These are phyloP conservation scores for Nineta flava DNA, from an alignment of 2,888 invertebrate genomes.

Conservation along the genomic window DNA sequence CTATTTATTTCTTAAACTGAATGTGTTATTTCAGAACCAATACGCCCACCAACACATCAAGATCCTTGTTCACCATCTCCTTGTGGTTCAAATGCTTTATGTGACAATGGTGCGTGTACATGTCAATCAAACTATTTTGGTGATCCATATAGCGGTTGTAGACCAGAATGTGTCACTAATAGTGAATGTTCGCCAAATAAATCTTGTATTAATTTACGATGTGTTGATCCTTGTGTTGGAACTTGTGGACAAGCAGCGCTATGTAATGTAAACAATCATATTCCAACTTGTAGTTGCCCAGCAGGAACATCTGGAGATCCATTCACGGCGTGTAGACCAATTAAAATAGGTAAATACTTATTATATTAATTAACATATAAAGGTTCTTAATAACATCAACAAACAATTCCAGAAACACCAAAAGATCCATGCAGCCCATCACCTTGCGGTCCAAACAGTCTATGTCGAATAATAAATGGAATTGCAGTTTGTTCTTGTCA, in stretches of 20 bases:
- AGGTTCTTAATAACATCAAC: neutral
- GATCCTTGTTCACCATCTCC: slow-evolving; percentile 62
- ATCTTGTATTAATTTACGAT: slow-evolving; percentile 62
- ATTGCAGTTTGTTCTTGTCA: slow-evolving; percentile 54
- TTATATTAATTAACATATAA: neutral
- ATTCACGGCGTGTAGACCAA: slow-evolving; percentile 36
- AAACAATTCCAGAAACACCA: slow-evolving; percentile 17
- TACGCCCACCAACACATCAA: slow-evolving; percentile 19
- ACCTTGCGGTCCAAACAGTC: slow-evolving; percentile 54
- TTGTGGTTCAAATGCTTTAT: slow-evolving; percentile 63
- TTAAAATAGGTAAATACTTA: slow-evolving; percentile 2
- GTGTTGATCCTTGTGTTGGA: slow-evolving; percentile 62
- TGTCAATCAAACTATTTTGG: slow-evolving; percentile 57
- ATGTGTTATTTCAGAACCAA: neutral
- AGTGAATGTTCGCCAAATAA: slow-evolving; percentile 60
- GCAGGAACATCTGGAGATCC: slow-evolving; percentile 62
- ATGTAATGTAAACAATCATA: slow-evolving; percentile 68
- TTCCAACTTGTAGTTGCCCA: slow-evolving; percentile 65
- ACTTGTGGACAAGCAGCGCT: slow-evolving; percentile 64
- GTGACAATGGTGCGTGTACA: slow-evolving; percentile 56
- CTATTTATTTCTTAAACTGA: slow-evolving; percentile 4
- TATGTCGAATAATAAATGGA: slow-evolving; percentile 38
- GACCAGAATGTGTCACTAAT: slow-evolving; percentile 67
- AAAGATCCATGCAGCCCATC: slow-evolving; percentile 52
- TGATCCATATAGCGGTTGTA: slow-evolving; percentile 54